Conservation (phyloP, 2,113 vertebrate species). For the Stegastes partitus region DNA sequence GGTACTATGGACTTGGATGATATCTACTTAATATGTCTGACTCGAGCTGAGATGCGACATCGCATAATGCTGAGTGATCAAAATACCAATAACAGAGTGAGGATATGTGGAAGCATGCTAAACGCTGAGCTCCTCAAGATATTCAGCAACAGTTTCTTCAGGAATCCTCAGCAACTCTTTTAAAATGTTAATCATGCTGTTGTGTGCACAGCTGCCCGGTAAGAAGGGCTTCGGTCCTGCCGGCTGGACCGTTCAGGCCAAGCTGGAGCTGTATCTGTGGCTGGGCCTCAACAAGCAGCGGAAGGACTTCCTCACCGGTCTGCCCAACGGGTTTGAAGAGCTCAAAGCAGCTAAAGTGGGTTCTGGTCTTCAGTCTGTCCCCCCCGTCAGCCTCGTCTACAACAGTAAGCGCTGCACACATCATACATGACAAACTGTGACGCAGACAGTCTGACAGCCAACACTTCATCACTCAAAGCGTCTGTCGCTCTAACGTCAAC, state of each 20-base stretch:
- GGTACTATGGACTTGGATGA: conserved; percentile 5
- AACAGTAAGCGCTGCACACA: conserved; percentile 87
- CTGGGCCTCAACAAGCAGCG: conserved; percentile 95
- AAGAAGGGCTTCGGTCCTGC: conserved; percentile 94
- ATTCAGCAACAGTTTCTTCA: too few species aligned
- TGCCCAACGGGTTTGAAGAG: conserved; percentile 97
- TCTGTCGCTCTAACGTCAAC: neutral
- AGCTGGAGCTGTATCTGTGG: conserved; percentile 97
- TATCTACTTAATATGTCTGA: conserved; percentile 15
- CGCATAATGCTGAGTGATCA: neutral
- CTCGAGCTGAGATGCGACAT: neutral
- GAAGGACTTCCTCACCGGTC: conserved; percentile 92
- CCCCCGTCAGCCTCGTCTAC: conserved; percentile 94
- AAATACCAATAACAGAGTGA: neutral
- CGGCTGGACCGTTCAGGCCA: conserved; percentile 97
- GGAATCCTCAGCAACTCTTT: neutral
- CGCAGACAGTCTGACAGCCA: neutral
- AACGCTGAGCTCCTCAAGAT: neutral
- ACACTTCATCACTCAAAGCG: neutral
- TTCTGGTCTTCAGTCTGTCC: conserved; percentile 85
- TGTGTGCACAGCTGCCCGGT: conserved; percentile 87
- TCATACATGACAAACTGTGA: neutral
- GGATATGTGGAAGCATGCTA: neutral
- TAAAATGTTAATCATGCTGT: neutral
- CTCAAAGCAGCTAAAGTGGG: conserved; percentile 84